A percentile compares a stretch with the other conserved stretches of the same genome.
phyloP scores from a whole-genome alignment of 1,140 invertebrate genomes.

The Idris sp. region DNA sequence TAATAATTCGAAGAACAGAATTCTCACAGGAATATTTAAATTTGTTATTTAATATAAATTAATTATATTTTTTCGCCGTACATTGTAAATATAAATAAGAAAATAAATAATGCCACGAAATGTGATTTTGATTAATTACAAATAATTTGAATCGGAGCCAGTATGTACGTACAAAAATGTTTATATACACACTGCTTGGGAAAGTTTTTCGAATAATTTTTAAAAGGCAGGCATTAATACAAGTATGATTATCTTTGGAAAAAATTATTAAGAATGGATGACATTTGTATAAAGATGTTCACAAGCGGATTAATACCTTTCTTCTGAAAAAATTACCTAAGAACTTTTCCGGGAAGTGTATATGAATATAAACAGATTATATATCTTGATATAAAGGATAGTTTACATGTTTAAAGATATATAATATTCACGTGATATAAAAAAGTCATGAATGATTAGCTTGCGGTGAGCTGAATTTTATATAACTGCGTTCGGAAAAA shows the following conservation, averaged over 20 bases:
- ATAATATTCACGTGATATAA: slow-evolving; percentile 33
- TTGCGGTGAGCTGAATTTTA: slow-evolving; percentile 4
- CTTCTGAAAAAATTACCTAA: no score
- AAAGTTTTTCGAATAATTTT: no score
- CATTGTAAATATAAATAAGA: slow-evolving; percentile 41
- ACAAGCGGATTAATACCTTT: no score
- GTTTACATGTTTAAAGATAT: no score
- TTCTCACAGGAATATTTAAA: slow-evolving; percentile 28
- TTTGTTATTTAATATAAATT: slow-evolving; percentile 29
- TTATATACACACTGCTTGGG: no score
- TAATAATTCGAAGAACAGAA: slow-evolving; percentile 7
- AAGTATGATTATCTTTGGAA: background rate
- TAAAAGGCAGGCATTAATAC: no score
- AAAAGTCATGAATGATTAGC: slow-evolving; percentile 19
- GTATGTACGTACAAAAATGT: slow-evolving; percentile 43
- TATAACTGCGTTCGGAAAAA: background rate
- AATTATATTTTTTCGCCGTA: slow-evolving; percentile 32
- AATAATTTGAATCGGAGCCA: slow-evolving; percentile 40
- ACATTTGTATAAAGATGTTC: slow-evolving; percentile 14
- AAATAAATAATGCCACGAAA: slow-evolving; percentile 10
- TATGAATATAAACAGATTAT: background rate
- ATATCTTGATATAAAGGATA: no score
- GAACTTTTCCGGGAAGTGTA: no score
- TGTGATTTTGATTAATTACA: slow-evolving; percentile 45
- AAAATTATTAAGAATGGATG: slow-evolving; percentile 13